A percentile compares a stretch with the other conserved stretches of the same genome.
These are phyloP conservation scores for Anas capensis DNA, from an alignment of 2,797 vertebrate genomes.

Conservation along the genomic window DNA sequence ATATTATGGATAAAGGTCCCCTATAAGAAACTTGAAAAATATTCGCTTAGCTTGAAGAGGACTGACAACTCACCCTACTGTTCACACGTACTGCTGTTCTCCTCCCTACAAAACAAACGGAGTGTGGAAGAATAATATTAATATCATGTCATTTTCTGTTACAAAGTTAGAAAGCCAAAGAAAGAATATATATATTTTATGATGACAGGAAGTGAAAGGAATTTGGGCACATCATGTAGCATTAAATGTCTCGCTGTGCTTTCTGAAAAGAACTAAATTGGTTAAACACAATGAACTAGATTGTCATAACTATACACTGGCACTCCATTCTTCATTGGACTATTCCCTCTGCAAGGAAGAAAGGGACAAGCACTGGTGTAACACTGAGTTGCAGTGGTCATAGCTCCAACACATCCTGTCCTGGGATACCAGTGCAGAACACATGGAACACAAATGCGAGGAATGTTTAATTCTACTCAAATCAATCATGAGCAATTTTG, in stretches of 20 bases:
- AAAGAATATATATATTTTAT: background rate
- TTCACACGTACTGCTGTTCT: background rate
- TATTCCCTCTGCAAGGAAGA: background rate
- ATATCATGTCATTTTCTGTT: background rate
- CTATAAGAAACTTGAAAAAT: background rate
- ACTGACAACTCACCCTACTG: background rate
- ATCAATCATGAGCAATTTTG: background rate
- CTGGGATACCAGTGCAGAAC: background rate
- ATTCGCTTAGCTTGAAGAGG: background rate
- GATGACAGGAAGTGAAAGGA: background rate
- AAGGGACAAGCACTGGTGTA: background rate
- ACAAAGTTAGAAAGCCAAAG: rapidly evolving
- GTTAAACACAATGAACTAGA: background rate
- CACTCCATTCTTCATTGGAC: background rate
- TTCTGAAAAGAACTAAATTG: background rate
- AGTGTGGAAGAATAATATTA: background rate
- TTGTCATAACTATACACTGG: background rate
- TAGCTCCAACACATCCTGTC: background rate
- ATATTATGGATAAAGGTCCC: background rate
- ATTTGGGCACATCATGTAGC: background rate
- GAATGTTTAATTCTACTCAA: background rate
- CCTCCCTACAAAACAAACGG: background rate
- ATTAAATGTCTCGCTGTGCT: background rate
- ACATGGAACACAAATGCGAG: background rate
- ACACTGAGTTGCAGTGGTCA: background rate